Base-by-base conservation (phyloP, 2,113 vertebrate species). In the Rhea pennata region DNA sequence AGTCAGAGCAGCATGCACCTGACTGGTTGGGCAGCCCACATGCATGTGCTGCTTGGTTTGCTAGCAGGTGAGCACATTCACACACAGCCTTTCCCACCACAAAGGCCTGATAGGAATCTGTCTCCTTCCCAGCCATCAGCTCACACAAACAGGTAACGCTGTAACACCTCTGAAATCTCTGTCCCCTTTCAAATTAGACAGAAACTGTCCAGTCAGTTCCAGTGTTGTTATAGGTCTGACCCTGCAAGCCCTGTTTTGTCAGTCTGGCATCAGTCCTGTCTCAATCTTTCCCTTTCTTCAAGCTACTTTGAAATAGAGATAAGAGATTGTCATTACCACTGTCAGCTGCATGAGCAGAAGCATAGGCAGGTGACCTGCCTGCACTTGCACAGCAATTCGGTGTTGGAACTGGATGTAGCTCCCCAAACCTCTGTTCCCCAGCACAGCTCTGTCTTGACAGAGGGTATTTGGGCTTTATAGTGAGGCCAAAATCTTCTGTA, bases 31-130 rank as follows among this genome's bases (percentile, higher is more conserved):
- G 54, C 71, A 48, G 40, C 40, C 61, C 81, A 70, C 71, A 67
- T 46, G 51, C 39, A 72, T 26, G 27, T 89, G 70, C 81, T 81
- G 8, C 20, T 29, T 42, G 65, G 42, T 27, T 40, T 29, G 24
- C 27, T 59, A 64, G 17, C 27, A 15, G 27, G 2, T 36, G 46
- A 46, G 27, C 59, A 69, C 58, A 5, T 50, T 46, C 76, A 12
- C 29, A 58, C 54, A 9, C 2, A 5, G n/a, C 31, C 17, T 69
- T 88, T 61, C 22, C 44, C 51, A 70, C 36, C 0, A 0, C 9
- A 20, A 24, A 15, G 69, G 61, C 56, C 51, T 71, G 53, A 12
- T 22, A 3, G 1, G 20, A 61, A 26, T 39, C 58, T 21, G 71
- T 0, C 29, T 0, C 29, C 39, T 44, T 59, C 76, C 9, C 44